phyloP scores from a whole-genome alignment of 1,140 invertebrate species.

The Leptonema lineaticorne region DNA sequence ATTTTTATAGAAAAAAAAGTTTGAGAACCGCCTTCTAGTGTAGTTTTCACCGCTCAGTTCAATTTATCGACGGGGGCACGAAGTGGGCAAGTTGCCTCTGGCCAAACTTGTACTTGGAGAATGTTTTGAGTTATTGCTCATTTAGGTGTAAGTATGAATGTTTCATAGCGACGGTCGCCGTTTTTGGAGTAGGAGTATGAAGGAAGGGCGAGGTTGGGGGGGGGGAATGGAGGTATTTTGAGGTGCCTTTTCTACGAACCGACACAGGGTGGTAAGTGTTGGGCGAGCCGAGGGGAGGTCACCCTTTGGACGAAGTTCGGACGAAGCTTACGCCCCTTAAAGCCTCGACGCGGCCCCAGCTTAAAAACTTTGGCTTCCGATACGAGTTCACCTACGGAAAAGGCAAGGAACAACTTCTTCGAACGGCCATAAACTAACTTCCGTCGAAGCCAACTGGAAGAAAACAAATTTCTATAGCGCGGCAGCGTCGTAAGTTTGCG shows the following conservation, averaged over 20 bases:
- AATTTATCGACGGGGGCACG: constrained; percentile 4
- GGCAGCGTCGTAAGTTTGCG: too few species aligned
- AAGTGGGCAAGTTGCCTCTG: constrained; percentile 15
- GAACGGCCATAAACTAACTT: not conserved
- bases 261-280: too few species aligned
- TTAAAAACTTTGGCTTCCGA: constrained; percentile 23
- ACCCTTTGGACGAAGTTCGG: constrained; percentile 1
- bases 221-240: not conserved
- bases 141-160: constrained; percentile 42
- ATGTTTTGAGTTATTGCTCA: constrained; percentile 42
- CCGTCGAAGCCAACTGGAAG: constrained; percentile 10
- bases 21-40: not conserved
- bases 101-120: constrained; percentile 31
- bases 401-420: too few species aligned
- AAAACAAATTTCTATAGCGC: not conserved
- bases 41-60: not conserved
- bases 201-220: not conserved
- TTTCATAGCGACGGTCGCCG: constrained; percentile 26
- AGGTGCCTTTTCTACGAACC: too few species aligned
- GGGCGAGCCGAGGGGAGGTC: too few species aligned
- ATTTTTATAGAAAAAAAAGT: too few species aligned
- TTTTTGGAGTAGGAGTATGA: not conserved
- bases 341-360: constrained; percentile 12
- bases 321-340: constrained; percentile 19
- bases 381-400: constrained; percentile 18